phyloP scores from a whole-genome alignment of 2,113 vertebrate genomes.

The Conger conger region DNA sequence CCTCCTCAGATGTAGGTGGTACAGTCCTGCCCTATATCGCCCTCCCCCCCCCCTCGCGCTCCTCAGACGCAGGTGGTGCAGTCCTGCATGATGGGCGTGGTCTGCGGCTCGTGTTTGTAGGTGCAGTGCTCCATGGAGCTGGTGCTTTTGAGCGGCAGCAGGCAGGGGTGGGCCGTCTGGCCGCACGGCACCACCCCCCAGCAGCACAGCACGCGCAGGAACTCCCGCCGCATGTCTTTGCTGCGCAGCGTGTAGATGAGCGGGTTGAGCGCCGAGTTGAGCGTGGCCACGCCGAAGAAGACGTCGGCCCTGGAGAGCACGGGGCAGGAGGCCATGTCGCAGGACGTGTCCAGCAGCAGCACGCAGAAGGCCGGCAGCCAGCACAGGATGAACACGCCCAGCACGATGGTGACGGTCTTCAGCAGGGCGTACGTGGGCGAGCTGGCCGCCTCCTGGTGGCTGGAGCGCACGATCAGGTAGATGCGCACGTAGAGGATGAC shows the following conservation, averaged over 20 bases:
- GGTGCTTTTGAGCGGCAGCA: constrained; percentile 82
- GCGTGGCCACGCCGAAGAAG: constrained; percentile 86
- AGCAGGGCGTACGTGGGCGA: constrained; percentile 79
- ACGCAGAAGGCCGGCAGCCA: constrained; percentile 91
- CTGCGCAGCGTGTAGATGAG: constrained; percentile 91
- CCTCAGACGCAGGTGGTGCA: constrained; percentile 83
- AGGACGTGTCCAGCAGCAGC: constrained; percentile 83
- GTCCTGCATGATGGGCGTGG: constrained; percentile 75
- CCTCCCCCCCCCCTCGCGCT: not conserved
- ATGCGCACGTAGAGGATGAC: constrained; percentile 86
- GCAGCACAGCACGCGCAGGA: constrained; percentile 84
- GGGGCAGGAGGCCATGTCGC: constrained; percentile 66
- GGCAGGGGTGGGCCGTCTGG: constrained; percentile 68
- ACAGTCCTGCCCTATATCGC: not conserved
- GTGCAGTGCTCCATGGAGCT: constrained; percentile 84
- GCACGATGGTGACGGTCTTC: constrained; percentile 92
- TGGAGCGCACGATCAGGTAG: constrained; percentile 89
- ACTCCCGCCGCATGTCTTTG: constrained; percentile 90
- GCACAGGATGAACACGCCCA: constrained; percentile 93
- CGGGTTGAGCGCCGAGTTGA: constrained; percentile 93
- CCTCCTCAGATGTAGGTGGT: not conserved
- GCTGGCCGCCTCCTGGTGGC: constrained; percentile 83
- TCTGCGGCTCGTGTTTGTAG: constrained; percentile 75
- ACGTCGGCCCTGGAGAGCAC: constrained; percentile 79
- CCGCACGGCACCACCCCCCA: constrained; percentile 67